A percentile compares a stretch with the other conserved stretches of the same genome.
These are phyloP conservation scores for Rotaria sp. DNA, from an alignment of 2,888 invertebrate genomes.

Conservation along the genomic window DNA sequence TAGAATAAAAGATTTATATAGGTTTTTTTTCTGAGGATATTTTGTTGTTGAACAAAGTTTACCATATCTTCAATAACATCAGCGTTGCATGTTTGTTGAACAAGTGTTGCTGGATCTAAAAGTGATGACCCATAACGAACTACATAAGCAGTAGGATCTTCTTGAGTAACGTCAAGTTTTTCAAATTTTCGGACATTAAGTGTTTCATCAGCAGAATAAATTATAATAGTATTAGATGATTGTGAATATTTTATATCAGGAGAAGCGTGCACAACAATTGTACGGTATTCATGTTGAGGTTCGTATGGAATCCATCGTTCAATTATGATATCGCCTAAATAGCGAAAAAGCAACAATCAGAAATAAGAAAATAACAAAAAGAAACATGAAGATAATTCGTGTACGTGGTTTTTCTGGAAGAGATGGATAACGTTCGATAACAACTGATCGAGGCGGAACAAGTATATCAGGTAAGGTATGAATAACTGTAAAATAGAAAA, in stretches of 20 bases:
- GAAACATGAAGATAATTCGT: no score
- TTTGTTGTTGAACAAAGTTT: no score
- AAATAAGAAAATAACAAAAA: no score
- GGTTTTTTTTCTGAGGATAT: no score
- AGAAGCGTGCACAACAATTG: neutral
- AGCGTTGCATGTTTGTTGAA: neutral
- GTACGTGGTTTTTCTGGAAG: no score
- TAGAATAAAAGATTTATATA: no score
- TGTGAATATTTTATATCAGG: neutral
- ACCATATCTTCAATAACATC: no score
- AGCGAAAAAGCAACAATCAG: no score
- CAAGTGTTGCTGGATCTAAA: neutral
- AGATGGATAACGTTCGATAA: conserved; percentile 1
- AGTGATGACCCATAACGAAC: conserved; percentile 20
- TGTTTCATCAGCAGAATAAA: conserved; percentile 20
- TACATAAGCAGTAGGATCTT: conserved; percentile 32
- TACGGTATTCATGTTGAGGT: conserved; percentile 3
- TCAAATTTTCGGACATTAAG: conserved; percentile 24
- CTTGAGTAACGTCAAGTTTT: conserved; percentile 32
- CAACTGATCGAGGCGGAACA: conserved; percentile 31
- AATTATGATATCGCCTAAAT: no score
- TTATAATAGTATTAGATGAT: conserved; percentile 29
- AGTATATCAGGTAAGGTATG: conserved; percentile 19
- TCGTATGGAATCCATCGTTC: conserved; percentile 31
- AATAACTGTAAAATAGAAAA: conserved; percentile 4